Conservation (phyloP, 2,113 vertebrate genomes). For the Mohoua ochrocephala region DNA sequence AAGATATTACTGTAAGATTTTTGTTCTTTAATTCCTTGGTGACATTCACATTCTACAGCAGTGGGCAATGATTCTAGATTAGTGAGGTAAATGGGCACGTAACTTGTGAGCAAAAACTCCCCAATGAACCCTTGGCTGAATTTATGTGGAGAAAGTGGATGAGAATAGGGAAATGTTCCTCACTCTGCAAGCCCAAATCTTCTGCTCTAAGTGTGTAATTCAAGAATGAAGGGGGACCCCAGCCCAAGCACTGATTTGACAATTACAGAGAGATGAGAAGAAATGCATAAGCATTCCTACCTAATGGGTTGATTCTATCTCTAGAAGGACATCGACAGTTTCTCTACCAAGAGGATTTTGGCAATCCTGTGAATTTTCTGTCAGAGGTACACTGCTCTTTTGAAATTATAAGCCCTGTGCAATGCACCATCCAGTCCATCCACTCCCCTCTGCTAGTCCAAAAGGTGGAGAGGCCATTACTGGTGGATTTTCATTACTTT, state of each 20-base stretch:
- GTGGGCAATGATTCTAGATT: neutral
- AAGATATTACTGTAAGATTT: neutral
- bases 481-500: neutral
- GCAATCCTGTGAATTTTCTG: neutral
- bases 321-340: neutral
- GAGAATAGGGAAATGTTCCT: neutral
- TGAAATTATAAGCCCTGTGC: neutral
- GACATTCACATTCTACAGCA: neutral
- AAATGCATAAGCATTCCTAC: neutral
- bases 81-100: neutral
- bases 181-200: neutral
- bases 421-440: neutral
- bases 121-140: neutral
- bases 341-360: neutral
- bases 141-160: neutral
- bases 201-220: neutral
- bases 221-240: neutral
- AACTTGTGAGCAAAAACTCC: neutral
- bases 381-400: neutral
- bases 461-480: neutral
- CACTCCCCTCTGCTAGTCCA: neutral
- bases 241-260: neutral
- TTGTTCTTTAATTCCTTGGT: neutral
- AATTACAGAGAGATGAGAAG: neutral
- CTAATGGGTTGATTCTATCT: neutral